Evolutionary conservation across 2,888 invertebrate genomes (phyloP).

Genomic region (Sarcophaga variegata): DNA sequence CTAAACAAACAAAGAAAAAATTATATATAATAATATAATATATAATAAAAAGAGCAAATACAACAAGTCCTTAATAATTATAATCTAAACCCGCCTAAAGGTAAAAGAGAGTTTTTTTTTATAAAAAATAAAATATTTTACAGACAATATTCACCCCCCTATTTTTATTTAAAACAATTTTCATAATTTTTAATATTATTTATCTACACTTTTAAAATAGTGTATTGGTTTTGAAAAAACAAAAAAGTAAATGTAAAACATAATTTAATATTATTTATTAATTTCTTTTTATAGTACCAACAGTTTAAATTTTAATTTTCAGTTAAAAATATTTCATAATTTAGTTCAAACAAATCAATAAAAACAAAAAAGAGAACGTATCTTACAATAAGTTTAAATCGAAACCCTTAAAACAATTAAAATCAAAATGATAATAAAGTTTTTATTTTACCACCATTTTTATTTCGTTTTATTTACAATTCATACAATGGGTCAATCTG

Average conservation of each 20-base stretch:
- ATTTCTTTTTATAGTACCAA: not conserved
- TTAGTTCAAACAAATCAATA: slow-evolving; percentile 51
- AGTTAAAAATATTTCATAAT: slow-evolving; percentile 45
- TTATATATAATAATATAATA: slow-evolving; percentile 28
- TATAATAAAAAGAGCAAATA: slow-evolving; percentile 33
- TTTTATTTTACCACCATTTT: slow-evolving; percentile 58
- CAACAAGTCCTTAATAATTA: slow-evolving; percentile 53
- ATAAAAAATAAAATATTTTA: slow-evolving; percentile 36
- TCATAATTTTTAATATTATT: slow-evolving; percentile 4
- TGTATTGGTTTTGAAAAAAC: not conserved
- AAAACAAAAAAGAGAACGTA: slow-evolving; percentile 37
- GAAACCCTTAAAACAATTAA: slow-evolving; percentile 58
- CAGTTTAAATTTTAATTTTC: slow-evolving; percentile 15
- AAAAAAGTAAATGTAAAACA: slow-evolving; percentile 26
- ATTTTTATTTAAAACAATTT: slow-evolving; percentile 13
- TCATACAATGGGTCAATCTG: not conserved
- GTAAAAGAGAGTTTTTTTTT: slow-evolving; percentile 53
- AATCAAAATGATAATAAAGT: slow-evolving; percentile 68
- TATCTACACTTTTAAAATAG: not conserved
- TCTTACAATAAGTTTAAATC: slow-evolving; percentile 66
- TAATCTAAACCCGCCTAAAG: slow-evolving; percentile 60
- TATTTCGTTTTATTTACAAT: slow-evolving; percentile 6
- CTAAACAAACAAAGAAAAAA: slow-evolving; percentile 39
- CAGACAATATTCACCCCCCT: slow-evolving; percentile 40
- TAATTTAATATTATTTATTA: slow-evolving; percentile 42